Evolutionary conservation across 2,888 invertebrate species (phyloP).

Genomic region (Caenorhabditis sinica): DNA sequence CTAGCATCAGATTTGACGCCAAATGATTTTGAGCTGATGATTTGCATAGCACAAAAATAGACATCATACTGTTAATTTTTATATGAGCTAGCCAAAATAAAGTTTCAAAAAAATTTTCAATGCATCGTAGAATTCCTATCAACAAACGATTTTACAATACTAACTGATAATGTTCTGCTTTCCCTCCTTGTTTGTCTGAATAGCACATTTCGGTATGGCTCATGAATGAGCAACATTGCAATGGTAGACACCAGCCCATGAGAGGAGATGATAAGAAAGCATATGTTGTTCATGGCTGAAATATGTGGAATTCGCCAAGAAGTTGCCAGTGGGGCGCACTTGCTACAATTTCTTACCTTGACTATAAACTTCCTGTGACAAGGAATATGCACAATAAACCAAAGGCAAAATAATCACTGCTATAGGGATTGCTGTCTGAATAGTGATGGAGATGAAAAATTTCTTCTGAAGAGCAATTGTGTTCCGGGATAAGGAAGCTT

Average conservation of each 20-base stretch:
- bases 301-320: background rate
- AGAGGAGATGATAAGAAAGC: conserved; percentile 21
- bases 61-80: too few relatives aligned
- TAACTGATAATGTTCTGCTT: conserved; percentile 11
- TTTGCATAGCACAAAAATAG: too few relatives aligned
- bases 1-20: too few relatives aligned
- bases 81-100: too few relatives aligned
- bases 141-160: conserved; percentile 2
- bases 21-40: too few relatives aligned
- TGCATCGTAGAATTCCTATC: conserved; percentile 2
- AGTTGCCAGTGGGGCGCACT: background rate
- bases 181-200: background rate
- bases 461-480: conserved; percentile 26
- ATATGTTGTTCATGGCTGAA: conserved; percentile 40
- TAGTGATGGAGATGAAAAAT: conserved; percentile 15
- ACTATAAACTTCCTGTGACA: conserved; percentile 11
- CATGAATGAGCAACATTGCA: conserved; percentile 34
- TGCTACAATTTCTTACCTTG: conserved; percentile 34
- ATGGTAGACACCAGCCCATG: conserved; percentile 42
- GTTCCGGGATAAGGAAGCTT: background rate
- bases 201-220: conserved; percentile 36
- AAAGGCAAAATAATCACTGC: conserved; percentile 13
- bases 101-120: background rate
- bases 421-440: conserved; percentile 30
- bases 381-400: conserved; percentile 17